Conservation (phyloP, 2,113 vertebrate species). For the Shinisaurus crocodilurus region DNA sequence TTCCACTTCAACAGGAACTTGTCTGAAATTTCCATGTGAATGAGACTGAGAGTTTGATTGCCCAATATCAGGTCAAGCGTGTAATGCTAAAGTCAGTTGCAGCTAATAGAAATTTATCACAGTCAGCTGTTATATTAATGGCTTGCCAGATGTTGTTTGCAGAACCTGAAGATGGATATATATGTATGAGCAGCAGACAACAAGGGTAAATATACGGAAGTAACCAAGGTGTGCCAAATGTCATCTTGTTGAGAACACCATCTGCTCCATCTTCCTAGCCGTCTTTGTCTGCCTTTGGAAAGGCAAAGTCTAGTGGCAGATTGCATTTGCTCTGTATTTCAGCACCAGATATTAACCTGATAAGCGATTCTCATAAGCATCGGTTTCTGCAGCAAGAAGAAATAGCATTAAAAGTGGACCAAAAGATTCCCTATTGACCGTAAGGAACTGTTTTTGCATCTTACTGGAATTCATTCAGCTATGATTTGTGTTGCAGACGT, state of each 20-base stretch:
- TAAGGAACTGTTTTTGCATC: not conserved
- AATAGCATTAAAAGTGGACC: not conserved
- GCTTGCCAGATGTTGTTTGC: conserved; percentile 40
- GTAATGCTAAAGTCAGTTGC: conserved; percentile 20
- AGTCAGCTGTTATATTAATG: conserved; percentile 39
- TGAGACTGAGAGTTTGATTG: not conserved
- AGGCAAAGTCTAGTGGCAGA: not conserved
- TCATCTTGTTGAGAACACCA: not conserved
- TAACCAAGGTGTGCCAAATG: not conserved
- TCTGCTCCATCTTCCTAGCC: conserved; percentile 7
- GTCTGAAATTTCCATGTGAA: conserved; percentile 46
- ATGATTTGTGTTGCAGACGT: not conserved
- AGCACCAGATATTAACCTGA: not conserved
- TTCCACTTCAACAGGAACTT: not conserved
- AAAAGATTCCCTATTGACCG: not conserved
- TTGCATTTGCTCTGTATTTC: not conserved
- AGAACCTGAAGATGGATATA: not conserved
- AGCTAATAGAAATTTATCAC: conserved; percentile 32
- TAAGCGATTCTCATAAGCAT: not conserved
- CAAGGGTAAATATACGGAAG: not conserved
- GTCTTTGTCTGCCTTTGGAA: not conserved
- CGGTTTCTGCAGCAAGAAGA: not conserved
- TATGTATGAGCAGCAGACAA: not conserved
- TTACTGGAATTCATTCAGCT: not conserved
- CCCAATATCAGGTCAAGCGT: conserved; percentile 8